Conservation (phyloP, 2,797 vertebrate species). For the Falco peregrinus region DNA sequence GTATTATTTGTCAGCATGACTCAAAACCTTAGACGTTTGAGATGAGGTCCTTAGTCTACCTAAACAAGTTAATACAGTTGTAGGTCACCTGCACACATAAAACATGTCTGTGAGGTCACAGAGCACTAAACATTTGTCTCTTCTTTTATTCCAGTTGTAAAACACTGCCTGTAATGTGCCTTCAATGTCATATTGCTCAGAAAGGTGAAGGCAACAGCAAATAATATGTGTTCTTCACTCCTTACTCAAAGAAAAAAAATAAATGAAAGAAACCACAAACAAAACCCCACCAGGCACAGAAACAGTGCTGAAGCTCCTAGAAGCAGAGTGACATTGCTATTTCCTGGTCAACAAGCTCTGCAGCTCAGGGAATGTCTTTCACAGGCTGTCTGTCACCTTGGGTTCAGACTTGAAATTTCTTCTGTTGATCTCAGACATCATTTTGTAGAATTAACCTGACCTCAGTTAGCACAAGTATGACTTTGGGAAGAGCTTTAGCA, state of each 20-base stretch:
- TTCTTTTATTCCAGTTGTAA: background rate
- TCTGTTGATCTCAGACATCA: background rate
- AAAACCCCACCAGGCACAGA: background rate
- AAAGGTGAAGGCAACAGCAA: background rate
- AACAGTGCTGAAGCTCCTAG: background rate
- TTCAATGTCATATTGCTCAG: background rate
- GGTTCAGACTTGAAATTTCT: background rate
- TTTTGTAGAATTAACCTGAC: background rate
- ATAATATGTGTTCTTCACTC: background rate
- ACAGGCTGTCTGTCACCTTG: background rate
- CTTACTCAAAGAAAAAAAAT: background rate
- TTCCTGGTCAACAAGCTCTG: background rate
- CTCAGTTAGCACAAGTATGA: background rate
- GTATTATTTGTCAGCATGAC: background rate
- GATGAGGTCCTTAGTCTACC: background rate
- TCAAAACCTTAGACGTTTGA: background rate
- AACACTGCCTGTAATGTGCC: background rate
- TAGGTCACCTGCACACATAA: fast-evolving
- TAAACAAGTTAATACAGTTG: background rate
- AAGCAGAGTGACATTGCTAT: background rate
- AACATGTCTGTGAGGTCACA: background rate
- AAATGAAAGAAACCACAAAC: too few species aligned
- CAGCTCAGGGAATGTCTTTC: fast-evolving
- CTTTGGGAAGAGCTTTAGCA: background rate
- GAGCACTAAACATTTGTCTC: background rate